These are phyloP conservation scores for Gymnothorax reevesii DNA, from an alignment of 2,797 vertebrate genomes.

Conservation along the genomic window DNA sequence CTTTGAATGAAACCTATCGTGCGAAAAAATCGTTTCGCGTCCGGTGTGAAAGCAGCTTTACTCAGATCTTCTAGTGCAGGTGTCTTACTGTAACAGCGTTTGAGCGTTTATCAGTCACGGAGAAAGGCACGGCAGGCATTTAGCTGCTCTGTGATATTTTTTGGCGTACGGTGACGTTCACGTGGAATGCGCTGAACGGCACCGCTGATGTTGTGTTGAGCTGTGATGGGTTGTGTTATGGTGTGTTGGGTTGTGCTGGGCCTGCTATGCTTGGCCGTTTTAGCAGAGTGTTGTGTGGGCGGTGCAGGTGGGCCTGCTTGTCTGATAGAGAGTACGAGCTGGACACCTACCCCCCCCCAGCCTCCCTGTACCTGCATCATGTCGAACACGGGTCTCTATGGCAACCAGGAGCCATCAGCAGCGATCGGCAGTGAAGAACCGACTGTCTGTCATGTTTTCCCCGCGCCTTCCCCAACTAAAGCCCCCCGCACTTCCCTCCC, in stretches of 20 bases:
- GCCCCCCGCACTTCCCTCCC: neutral
- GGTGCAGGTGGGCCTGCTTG: neutral
- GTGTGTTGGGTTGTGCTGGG: neutral
- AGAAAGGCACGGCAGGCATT: no score
- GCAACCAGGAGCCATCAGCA: conserved; percentile 51
- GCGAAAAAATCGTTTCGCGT: no score
- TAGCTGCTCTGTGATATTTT: no score
- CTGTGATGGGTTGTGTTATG: no score
- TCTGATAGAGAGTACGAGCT: neutral
- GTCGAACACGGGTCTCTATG: conserved; percentile 59
- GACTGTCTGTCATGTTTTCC: neutral
- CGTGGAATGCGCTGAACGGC: no score
- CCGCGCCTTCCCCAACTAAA: neutral
- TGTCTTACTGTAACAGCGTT: no score
- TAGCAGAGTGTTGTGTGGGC: neutral
- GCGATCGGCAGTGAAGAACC: conserved; percentile 32
- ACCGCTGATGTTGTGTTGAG: no score
- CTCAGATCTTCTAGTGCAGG: no score
- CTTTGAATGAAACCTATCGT: no score
- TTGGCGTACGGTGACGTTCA: no score
- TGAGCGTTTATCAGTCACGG: no score
- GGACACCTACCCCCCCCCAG: neutral
- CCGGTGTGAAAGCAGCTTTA: no score
- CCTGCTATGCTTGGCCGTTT: neutral
- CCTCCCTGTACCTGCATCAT: conserved; percentile 43